Conservation (phyloP, 2,797 vertebrate species). For the Centroberyx gerrardi region DNA sequence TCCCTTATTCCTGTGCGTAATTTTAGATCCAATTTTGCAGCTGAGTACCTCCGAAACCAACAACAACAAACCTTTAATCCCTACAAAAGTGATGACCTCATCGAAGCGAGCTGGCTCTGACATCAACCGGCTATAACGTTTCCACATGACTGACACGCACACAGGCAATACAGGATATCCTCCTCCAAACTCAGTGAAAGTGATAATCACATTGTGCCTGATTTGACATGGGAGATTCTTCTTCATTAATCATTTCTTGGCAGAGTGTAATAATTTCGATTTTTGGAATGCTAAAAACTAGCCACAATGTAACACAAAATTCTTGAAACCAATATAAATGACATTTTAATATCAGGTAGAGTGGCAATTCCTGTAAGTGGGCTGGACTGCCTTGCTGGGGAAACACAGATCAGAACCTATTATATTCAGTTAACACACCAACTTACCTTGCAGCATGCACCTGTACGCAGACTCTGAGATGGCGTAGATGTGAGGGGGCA, state of each 20-base stretch:
- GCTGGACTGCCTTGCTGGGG: neutral
- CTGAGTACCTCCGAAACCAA: slow-evolving; percentile 1
- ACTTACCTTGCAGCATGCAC: slow-evolving; percentile 98
- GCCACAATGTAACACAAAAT: too few relatives aligned
- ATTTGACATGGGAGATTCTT: neutral
- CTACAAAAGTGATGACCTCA: neutral
- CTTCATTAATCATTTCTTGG: too few relatives aligned
- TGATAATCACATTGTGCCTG: neutral
- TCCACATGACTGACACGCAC: neutral
- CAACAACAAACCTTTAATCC: slow-evolving; percentile 1
- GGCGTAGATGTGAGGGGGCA: slow-evolving; percentile 98
- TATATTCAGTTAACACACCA: neutral
- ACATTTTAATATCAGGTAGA: neutral
- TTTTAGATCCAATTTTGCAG: slow-evolving; percentile 4
- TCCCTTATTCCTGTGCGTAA: neutral
- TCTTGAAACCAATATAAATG: slow-evolving; percentile 6
- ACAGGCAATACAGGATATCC: neutral
- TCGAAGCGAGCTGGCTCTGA: neutral
- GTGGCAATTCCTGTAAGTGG: neutral
- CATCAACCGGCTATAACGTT: too few relatives aligned
- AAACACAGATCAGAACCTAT: neutral
- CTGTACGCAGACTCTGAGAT: slow-evolving; percentile 98
- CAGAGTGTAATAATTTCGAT: neutral
- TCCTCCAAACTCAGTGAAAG: neutral
- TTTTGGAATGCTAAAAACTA: too few relatives aligned